A percentile compares a stretch with the other conserved stretches of the same genome.
phyloP scores from a whole-genome alignment of 1,140 invertebrate genomes.

The Polypedilum vanderplanki region DNA sequence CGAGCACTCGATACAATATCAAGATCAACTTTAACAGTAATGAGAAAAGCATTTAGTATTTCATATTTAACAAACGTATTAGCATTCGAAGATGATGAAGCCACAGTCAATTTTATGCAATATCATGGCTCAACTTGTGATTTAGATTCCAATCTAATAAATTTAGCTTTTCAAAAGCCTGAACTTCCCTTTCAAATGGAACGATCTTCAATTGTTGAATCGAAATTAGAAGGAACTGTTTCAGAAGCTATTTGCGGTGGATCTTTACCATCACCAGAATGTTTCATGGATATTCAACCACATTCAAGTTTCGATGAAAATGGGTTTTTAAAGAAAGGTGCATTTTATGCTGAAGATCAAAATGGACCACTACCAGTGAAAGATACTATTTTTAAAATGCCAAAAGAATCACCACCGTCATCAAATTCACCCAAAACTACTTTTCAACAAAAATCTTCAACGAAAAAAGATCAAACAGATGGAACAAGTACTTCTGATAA shows the following conservation, averaged over 20 bases:
- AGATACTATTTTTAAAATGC: slow-evolving; percentile 35
- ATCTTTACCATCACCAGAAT: slow-evolving; percentile 45
- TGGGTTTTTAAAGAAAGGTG: slow-evolving; percentile 44
- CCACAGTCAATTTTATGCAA: slow-evolving; percentile 55
- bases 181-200: slow-evolving; percentile 51
- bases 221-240: slow-evolving; percentile 51
- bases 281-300: slow-evolving; percentile 48
- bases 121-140: slow-evolving; percentile 53
- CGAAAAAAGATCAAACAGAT: slow-evolving; percentile 29
- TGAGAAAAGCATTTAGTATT: slow-evolving; percentile 47
- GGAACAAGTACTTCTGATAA: not conserved
- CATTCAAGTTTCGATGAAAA: slow-evolving; percentile 61
- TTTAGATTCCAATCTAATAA: slow-evolving; percentile 45
- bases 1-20: slow-evolving; percentile 60
- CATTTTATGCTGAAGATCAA: slow-evolving; percentile 41
- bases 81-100: slow-evolving; percentile 56
- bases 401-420: slow-evolving; percentile 33
- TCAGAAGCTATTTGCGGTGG: slow-evolving; percentile 60
- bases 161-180: slow-evolving; percentile 53
- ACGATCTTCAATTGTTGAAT: slow-evolving; percentile 57
- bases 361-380: slow-evolving; percentile 8
- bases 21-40: no score
- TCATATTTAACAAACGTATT: slow-evolving; percentile 56
- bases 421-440: slow-evolving; percentile 31
- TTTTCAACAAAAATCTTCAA: slow-evolving; percentile 31